A percentile compares a stretch with the other conserved stretches of the same genome.
phyloP scores from a whole-genome alignment of 2,888 invertebrate genomes.

The Dolichopus griseipennis region DNA sequence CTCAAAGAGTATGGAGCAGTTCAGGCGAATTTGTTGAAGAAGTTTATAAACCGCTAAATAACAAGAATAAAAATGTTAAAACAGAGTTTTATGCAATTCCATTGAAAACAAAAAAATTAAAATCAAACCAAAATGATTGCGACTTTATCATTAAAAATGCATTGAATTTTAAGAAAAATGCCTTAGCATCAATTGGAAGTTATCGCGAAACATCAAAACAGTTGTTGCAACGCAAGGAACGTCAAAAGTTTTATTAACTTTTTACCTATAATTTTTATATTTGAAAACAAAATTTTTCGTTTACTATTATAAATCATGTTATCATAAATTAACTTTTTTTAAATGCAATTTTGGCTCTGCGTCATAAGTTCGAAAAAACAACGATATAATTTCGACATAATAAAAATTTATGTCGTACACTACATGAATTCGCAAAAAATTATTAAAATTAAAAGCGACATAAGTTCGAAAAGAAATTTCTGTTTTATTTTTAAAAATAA shows the following conservation, averaged over 20 bases:
- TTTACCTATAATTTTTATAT: too few relatives aligned
- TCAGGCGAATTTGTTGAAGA: slow-evolving; percentile 29
- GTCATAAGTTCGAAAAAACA: too few relatives aligned
- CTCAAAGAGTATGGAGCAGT: slow-evolving; percentile 29
- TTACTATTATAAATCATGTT: too few relatives aligned
- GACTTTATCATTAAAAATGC: slow-evolving; percentile 16
- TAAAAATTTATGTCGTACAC: too few relatives aligned
- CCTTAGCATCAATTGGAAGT: slow-evolving; percentile 22
- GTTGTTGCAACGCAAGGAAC: slow-evolving; percentile 24
- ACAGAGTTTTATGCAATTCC: slow-evolving; percentile 23
- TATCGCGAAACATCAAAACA: slow-evolving; percentile 24
- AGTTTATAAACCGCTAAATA: slow-evolving; percentile 18
- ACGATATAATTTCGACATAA: too few relatives aligned
- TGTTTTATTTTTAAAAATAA: too few relatives aligned
- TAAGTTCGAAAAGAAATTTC: too few relatives aligned
- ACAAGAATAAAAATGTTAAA: slow-evolving; percentile 16
- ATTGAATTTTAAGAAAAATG: slow-evolving; percentile 26
- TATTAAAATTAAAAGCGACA: too few relatives aligned
- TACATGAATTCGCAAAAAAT: too few relatives aligned
- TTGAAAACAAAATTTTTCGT: too few relatives aligned
- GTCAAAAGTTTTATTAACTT: slow-evolving; percentile 16
- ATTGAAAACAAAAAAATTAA: slow-evolving; percentile 19
- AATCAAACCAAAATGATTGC: slow-evolving; percentile 9
- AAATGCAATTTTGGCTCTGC: too few relatives aligned
- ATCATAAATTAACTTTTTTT: too few relatives aligned